These are phyloP conservation scores for Semnornis frantzii DNA, from an alignment of 2,113 vertebrate genomes.

Conservation along the genomic window DNA sequence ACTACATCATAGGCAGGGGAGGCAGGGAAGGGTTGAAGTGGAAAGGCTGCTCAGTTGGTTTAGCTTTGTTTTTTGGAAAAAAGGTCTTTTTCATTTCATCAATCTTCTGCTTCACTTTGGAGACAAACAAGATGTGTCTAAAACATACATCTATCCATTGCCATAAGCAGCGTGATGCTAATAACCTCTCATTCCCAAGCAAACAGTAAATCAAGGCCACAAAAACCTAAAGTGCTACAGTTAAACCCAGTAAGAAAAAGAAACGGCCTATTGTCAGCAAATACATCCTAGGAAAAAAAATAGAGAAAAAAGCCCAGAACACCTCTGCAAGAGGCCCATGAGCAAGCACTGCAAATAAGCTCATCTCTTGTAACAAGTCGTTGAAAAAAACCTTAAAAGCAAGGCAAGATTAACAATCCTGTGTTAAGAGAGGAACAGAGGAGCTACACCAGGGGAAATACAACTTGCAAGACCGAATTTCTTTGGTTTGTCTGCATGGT, in stretches of 20 bases:
- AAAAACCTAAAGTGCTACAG: rapidly evolving
- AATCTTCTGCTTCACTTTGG: not conserved
- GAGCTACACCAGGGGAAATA: not conserved
- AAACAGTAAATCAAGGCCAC: not conserved
- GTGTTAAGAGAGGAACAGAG: not conserved
- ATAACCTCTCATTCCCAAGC: not conserved
- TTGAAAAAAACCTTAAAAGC: not conserved
- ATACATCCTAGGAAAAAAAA: not conserved
- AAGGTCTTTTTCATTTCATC: not conserved
- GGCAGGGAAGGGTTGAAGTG: rapidly evolving
- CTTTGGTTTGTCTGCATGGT: rapidly evolving
- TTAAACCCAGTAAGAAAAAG: not conserved
- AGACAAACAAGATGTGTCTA: not conserved
- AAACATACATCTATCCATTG: rapidly evolving
- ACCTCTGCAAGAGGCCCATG: rapidly evolving
- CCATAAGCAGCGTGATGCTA: rapidly evolving
- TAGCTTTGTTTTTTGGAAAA: not conserved
- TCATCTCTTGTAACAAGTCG: rapidly evolving
- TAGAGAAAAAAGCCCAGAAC: not conserved
- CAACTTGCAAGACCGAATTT: not conserved
- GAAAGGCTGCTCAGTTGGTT: not conserved
- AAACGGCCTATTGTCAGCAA: not conserved
- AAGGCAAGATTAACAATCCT: rapidly evolving
- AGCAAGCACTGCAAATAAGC: rapidly evolving
- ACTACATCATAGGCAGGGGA: not conserved